These are phyloP conservation scores for Eupelmus urozonus DNA, from an alignment of 2,888 invertebrate genomes.

Conservation along the genomic window DNA sequence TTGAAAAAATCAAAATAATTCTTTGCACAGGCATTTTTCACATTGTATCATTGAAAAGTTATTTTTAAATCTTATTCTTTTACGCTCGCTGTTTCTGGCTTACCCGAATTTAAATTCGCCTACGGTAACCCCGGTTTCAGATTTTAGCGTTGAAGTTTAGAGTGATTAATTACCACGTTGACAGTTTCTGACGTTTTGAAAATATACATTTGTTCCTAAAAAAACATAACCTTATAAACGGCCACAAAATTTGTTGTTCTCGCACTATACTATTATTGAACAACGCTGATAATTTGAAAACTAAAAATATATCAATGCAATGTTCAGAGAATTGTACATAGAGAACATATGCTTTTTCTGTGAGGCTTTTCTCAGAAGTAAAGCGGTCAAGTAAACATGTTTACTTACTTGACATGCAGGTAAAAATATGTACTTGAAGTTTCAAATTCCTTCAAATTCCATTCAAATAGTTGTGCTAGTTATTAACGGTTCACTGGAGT, in stretches of 20 bases:
- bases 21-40: no score
- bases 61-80: slow-evolving; percentile 11
- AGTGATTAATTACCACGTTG: slow-evolving; percentile 25
- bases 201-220: not conserved
- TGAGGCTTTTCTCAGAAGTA: no score
- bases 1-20: no score
- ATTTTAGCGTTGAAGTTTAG: not conserved
- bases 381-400: slow-evolving; percentile 2
- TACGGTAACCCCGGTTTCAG: not conserved
- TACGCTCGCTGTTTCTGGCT: not conserved
- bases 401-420: not conserved
- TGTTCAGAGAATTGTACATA: no score
- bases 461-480: no score
- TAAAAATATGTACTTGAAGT: not conserved
- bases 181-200: slow-evolving; percentile 29
- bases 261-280: no score
- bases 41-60: not conserved
- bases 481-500: no score
- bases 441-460: not conserved
- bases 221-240: slow-evolving; percentile 4
- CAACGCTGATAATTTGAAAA: no score
- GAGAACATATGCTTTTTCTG: no score
- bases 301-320: no score
- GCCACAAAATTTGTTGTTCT: not conserved
- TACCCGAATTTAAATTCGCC: slow-evolving; percentile 2